Percentiles rank a stretch among this genome's conserved stretches.
Conservation (phyloP, 2,888 invertebrate species). For the Selenia dentaria region DNA sequence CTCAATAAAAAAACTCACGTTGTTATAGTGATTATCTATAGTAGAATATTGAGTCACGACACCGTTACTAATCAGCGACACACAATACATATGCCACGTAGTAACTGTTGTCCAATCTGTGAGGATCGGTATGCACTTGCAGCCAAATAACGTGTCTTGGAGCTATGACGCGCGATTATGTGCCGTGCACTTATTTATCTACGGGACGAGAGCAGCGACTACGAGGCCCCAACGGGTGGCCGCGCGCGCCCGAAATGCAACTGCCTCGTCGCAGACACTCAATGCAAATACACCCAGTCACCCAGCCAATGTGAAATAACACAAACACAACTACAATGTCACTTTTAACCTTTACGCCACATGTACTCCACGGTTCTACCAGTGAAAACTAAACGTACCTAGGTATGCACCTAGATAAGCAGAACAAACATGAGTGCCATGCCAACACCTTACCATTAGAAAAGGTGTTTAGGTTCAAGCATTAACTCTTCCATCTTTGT, state of each 20-base stretch:
- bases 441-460: slow-evolving; percentile 41
- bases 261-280: slow-evolving; percentile 34
- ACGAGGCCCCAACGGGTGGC: slow-evolving; percentile 73
- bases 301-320: slow-evolving; percentile 22
- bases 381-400: not conserved
- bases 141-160: slow-evolving; percentile 47
- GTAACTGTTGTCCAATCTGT: not conserved
- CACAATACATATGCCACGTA: slow-evolving; percentile 43
- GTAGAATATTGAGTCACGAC: slow-evolving; percentile 18
- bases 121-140: slow-evolving; percentile 50
- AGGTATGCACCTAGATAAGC: slow-evolving; percentile 30
- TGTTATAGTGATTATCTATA: slow-evolving; percentile 8
- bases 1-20: not conserved
- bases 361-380: not conserved
- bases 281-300: slow-evolving; percentile 42
- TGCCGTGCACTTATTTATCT: slow-evolving; percentile 72
- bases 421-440: slow-evolving; percentile 39
- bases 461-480: slow-evolving; percentile 34
- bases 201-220: slow-evolving; percentile 48
- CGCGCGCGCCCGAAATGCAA: slow-evolving; percentile 61
- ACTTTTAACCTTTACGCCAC: not conserved
- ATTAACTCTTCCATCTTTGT: too few relatives aligned
- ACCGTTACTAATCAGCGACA: slow-evolving; percentile 35
- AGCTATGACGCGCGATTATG: slow-evolving; percentile 59
- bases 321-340: slow-evolving; percentile 14